phyloP scores from a whole-genome alignment of 2,113 vertebrate genomes.

The Origma solitaria region DNA sequence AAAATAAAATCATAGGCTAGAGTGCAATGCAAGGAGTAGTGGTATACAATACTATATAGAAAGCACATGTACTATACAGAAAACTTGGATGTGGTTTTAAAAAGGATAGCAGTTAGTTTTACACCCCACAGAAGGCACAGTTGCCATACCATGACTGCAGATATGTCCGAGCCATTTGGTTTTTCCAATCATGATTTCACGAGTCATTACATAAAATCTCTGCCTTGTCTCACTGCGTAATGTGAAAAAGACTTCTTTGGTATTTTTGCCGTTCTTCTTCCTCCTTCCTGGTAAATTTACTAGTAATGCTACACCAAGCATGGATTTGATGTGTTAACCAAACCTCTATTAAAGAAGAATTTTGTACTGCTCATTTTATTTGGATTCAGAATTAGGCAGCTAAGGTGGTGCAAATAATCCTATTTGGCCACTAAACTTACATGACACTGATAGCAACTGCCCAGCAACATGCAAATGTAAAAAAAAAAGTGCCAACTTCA shows the following conservation, averaged over 20 bases:
- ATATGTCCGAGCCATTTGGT: background rate
- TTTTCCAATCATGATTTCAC: background rate
- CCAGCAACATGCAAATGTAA: background rate
- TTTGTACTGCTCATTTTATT: background rate
- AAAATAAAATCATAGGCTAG: background rate
- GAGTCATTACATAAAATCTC: background rate
- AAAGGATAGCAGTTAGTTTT: background rate
- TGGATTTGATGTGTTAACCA: background rate
- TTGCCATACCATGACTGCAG: background rate
- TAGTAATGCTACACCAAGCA: background rate
- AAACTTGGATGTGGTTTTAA: background rate
- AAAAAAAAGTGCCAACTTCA: background rate
- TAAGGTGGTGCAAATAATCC: background rate
- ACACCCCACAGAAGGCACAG: rapidly evolving
- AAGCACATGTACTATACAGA: background rate
- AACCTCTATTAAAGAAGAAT: background rate
- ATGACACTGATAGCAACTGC: background rate
- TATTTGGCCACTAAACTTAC: background rate
- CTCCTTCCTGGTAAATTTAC: background rate
- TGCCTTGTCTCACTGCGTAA: background rate
- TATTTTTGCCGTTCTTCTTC: background rate
- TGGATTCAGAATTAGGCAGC: background rate
- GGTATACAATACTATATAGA: background rate
- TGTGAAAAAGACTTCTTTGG: background rate
- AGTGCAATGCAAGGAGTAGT: background rate